These are phyloP conservation scores for Hippocampus zosterae DNA, from an alignment of 2,113 vertebrate species.

Conservation along the genomic window DNA sequence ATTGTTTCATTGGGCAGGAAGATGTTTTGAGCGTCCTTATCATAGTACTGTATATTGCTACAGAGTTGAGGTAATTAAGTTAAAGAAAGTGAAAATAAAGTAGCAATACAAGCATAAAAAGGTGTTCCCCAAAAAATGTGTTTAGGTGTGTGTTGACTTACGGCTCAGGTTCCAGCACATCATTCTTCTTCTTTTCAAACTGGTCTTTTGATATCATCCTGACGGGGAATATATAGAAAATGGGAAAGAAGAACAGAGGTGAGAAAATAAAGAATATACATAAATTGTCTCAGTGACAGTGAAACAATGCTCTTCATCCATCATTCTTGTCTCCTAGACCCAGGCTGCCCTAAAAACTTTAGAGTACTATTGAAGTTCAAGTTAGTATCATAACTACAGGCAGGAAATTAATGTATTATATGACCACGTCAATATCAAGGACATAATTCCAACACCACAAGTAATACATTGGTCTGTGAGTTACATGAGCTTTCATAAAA, in stretches of 20 bases:
- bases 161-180: conserved; percentile 96
- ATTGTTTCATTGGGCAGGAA: not conserved
- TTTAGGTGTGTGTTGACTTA: conserved; percentile 71
- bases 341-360: not conserved
- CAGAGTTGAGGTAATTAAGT: not conserved
- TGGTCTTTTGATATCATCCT: conserved; percentile 99
- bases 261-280: conserved; percentile 1
- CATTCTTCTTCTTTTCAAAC: conserved; percentile 99
- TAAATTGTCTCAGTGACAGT: not conserved
- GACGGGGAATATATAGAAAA: not conserved
- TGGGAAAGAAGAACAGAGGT: not conserved
- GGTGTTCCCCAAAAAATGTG: not conserved
- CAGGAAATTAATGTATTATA: too few relatives aligned
- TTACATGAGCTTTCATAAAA: not conserved
- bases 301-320: not conserved
- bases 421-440: too few relatives aligned
- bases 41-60: not conserved
- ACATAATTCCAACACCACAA: too few relatives aligned
- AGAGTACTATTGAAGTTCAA: not conserved
- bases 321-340: not conserved
- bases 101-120: not conserved
- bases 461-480: not conserved
- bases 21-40: not conserved
- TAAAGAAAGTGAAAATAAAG: not conserved
- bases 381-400: too few relatives aligned